Conservation (phyloP, 1,140 invertebrate species). For the Zaprionus gabonicus region DNA sequence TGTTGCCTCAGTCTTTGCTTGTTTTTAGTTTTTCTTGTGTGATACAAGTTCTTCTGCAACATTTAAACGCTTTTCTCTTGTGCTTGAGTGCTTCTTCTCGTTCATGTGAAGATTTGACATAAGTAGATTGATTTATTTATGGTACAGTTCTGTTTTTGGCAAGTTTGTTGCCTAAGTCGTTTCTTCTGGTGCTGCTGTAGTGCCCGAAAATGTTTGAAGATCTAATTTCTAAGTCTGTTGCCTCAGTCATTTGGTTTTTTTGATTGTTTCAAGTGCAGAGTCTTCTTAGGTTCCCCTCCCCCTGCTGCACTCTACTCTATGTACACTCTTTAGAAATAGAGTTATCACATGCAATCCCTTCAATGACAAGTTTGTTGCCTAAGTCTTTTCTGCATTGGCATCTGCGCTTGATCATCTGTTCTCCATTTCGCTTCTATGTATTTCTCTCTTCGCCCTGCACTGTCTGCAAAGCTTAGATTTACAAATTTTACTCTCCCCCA, state of each 20-base stretch:
- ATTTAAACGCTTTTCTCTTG: not conserved
- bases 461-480: too few species aligned
- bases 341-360: not conserved
- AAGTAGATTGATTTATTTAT: not conserved
- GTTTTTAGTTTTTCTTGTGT: not conserved
- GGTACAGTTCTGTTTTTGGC: not conserved
- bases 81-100: not conserved
- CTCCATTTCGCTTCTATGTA: too few species aligned
- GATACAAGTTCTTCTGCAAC: not conserved
- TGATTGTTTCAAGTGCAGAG: too few species aligned
- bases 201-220: too few species aligned
- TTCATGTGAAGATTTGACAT: not conserved
- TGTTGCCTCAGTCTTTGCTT: slow-evolving; percentile 63
- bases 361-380: not conserved
- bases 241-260: slow-evolving; percentile 48
- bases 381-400: not conserved
- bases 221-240: slow-evolving; percentile 9
- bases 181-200: not conserved
- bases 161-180: not conserved
- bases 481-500: too few species aligned
- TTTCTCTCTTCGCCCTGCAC: too few species aligned
- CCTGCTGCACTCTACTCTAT: not conserved
- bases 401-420: too few species aligned
- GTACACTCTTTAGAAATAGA: too few species aligned
- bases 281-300: too few species aligned